These are phyloP conservation scores for Temnothorax nylanderi DNA, from an alignment of 1,140 invertebrate species.

Conservation along the genomic window DNA sequence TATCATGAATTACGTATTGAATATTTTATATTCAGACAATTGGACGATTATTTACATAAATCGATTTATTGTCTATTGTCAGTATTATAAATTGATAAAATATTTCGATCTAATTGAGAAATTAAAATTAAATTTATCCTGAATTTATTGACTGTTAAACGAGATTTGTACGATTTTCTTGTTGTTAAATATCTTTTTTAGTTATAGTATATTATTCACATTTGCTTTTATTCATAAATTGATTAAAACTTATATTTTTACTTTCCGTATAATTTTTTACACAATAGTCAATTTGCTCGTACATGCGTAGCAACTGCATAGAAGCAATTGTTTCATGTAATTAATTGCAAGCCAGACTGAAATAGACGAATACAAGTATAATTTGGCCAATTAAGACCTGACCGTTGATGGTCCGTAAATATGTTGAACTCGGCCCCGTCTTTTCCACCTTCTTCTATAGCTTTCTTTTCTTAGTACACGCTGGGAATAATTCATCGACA, in stretches of 20 bases:
- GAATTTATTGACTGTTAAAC: background rate
- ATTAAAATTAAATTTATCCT: background rate
- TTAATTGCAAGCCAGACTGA: background rate
- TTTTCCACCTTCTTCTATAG: slow-evolving; percentile 5
- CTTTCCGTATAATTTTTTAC: background rate
- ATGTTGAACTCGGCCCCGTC: slow-evolving; percentile 16
- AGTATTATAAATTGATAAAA: slow-evolving; percentile 6
- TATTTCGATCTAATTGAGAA: background rate
- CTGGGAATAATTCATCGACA: slow-evolving; percentile 67
- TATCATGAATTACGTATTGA: slow-evolving; percentile 27
- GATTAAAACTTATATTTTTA: background rate
- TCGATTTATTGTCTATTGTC: background rate
- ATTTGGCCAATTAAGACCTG: slow-evolving; percentile 36
- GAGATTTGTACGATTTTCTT: background rate
- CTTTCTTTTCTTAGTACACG: slow-evolving; percentile 32
- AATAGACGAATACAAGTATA: slow-evolving; percentile 23
- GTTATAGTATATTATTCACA: background rate
- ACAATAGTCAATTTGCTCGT: background rate
- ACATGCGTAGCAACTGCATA: background rate
- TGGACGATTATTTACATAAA: slow-evolving; percentile 1
- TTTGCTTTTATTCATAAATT: background rate
- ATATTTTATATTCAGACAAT: slow-evolving; percentile 7
- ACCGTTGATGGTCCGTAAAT: slow-evolving; percentile 47
- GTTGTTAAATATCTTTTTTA: background rate
- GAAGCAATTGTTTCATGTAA: background rate